phyloP scores from a whole-genome alignment of 2,113 vertebrate species.

The Candoia aspera region DNA sequence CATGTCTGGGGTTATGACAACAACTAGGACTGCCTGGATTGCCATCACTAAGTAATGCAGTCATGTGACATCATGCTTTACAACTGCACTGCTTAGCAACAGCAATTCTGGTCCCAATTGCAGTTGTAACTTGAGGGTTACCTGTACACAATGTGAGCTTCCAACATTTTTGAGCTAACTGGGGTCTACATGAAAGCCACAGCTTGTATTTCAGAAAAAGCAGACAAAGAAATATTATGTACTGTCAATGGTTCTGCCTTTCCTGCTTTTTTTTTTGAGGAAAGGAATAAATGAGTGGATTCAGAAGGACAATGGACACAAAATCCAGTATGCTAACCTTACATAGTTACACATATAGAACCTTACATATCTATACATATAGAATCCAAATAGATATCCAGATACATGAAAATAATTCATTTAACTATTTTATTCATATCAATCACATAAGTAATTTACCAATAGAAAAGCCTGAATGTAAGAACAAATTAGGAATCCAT shows the following conservation, averaged over 20 bases:
- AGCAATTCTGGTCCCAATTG: no score
- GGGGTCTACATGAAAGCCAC: not conserved
- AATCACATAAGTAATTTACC: not conserved
- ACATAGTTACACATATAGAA: no score
- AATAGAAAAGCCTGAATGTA: not conserved
- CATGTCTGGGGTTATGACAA: no score
- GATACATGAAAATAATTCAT: not conserved
- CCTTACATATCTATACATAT: not conserved
- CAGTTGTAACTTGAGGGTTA: no score
- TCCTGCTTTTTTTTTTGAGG: not conserved
- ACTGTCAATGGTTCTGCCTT: not conserved
- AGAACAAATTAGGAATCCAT: not conserved
- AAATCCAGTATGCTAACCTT: not conserved
- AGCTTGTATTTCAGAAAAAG: not conserved
- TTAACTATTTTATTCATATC: not conserved
- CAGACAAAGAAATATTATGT: not conserved
- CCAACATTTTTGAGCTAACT: not conserved
- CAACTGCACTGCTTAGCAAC: no score
- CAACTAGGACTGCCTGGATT: no score
- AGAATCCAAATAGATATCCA: not conserved
- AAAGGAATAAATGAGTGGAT: not conserved
- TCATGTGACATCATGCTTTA: no score
- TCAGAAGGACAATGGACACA: not conserved
- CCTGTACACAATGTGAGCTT: not conserved
- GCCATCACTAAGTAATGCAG: no score